Evolutionary conservation across 2,113 vertebrate species (phyloP), one percentile per base, ranked within the genome.

Genomic region (Mesoclemmys tuberculata): DNA sequence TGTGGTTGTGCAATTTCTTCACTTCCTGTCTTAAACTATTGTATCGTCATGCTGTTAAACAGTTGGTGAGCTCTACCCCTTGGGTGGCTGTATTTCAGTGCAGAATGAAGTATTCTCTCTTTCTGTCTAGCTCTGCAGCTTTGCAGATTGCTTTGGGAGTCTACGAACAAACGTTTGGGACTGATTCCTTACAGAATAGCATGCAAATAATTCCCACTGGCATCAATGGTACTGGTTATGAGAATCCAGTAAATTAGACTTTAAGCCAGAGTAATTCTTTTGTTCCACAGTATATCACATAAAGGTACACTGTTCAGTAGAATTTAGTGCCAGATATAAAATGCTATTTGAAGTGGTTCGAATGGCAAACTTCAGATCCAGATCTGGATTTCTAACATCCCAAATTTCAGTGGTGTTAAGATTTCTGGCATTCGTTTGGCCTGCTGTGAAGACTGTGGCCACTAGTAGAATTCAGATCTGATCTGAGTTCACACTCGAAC

Each of bases 11-110:
- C 77, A 68, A 83, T 95, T 95, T 92, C 80, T 95, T 61, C 81
- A 87, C 89, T 97, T 97, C 97, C 96, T 96, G 96, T 97, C 96
- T 96, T 93, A 97, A 96, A 90, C 93, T 94, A 93, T 94, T 2
- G 2, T 75, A 88, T 80, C 94, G 90, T 91, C 89, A 48, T 89
- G 92, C 41, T 0, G 1, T 89, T 85, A 79, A 79, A 94, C 94
- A 94, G 79, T 49, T 95, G 96, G 95, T 97, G 95, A 95, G 92
- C 96, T 93, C 54, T 35, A 82, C 92, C 74, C 93, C 83, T 87
- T 92, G 96, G 89, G 92, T 97, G 92, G 46, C 93, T 89, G 82
- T 85, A 80, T 64, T 90, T 87, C 74, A 96, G 88, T 85, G 87
- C 89, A 95, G 96, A 95, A 92, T 88, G 90, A 95, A 85, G 84